Conservation (phyloP, 2,797 vertebrate species). For the Echeneis naucrates region DNA sequence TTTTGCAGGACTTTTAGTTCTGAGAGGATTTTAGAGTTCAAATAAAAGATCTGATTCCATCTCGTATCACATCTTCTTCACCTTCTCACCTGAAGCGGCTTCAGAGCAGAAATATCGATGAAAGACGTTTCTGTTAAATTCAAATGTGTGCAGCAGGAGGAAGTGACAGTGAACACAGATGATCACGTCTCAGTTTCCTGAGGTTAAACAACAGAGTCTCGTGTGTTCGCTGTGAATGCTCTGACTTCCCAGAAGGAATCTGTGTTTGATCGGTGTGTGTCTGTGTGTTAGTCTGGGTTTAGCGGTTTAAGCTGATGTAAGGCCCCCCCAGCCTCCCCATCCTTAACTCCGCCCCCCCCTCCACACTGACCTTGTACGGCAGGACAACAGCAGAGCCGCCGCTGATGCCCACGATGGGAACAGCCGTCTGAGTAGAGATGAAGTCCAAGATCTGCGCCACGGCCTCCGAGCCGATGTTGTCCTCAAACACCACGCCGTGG, state of each 20-base stretch:
- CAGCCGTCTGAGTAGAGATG: constrained; percentile 93
- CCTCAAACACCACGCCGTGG: constrained; percentile 95
- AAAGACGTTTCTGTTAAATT: too few relatives aligned
- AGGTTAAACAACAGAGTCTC: too few relatives aligned
- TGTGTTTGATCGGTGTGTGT: not conserved
- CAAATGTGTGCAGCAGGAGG: too few relatives aligned
- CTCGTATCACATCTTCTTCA: too few relatives aligned
- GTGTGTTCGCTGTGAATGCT: too few relatives aligned
- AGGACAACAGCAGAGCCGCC: constrained; percentile 95
- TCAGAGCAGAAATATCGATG: too few relatives aligned
- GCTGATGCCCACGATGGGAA: constrained; percentile 95
- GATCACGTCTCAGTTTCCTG: too few relatives aligned
- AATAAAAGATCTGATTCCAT: constrained; percentile 3
- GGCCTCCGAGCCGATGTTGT: constrained; percentile 94
- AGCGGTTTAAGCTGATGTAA: too few relatives aligned
- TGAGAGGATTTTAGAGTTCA: not conserved
- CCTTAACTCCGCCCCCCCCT: not conserved
- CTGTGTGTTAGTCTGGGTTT: too few relatives aligned
- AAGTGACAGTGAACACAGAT: too few relatives aligned
- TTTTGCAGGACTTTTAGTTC: too few relatives aligned
- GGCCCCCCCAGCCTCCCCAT: not conserved
- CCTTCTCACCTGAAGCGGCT: too few relatives aligned
- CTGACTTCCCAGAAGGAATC: not conserved
- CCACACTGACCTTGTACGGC: constrained; percentile 92
- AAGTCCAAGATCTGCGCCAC: constrained; percentile 98